A percentile compares a stretch with the other conserved stretches of the same genome.
These are phyloP conservation scores for Tenthredo mesomela DNA, from an alignment of 2,888 invertebrate species.

Conservation along the genomic window DNA sequence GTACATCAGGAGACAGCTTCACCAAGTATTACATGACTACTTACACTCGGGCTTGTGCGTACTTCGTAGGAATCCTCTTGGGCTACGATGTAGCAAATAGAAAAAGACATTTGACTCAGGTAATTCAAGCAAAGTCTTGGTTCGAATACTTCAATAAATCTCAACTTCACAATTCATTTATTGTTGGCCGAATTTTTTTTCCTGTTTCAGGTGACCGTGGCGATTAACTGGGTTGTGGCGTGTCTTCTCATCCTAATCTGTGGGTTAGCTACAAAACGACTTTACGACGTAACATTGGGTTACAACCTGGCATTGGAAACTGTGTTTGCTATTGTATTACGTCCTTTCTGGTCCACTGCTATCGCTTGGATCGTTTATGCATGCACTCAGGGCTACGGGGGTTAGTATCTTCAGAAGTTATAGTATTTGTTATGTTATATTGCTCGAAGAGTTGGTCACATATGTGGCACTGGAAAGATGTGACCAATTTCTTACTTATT, in stretches of 20 bases:
- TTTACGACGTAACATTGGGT: slow-evolving; percentile 60
- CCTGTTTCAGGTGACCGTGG: not conserved
- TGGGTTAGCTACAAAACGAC: not conserved
- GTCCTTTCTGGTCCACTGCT: slow-evolving; percentile 78
- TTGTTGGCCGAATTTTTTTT: not conserved
- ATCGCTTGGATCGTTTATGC: slow-evolving; percentile 80
- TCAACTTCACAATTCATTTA: not conserved
- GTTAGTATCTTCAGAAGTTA: slow-evolving; percentile 63
- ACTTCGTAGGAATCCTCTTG: slow-evolving; percentile 42
- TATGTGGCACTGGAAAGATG: no score
- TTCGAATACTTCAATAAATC: not conserved
- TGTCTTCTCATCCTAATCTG: not conserved
- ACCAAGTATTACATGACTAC: not conserved
- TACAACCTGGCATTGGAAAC: slow-evolving; percentile 73
- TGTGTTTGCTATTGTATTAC: slow-evolving; percentile 75
- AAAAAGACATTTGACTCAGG: slow-evolving; percentile 11
- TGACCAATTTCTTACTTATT: not conserved
- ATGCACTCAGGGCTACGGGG: slow-evolving; percentile 79
- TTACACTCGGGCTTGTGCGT: slow-evolving; percentile 34
- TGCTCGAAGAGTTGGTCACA: not conserved
- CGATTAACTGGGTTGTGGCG: not conserved
- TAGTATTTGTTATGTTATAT: not conserved
- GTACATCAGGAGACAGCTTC: not conserved
- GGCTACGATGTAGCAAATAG: slow-evolving; percentile 25
- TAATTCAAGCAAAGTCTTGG: not conserved